These are phyloP conservation scores for Drosophila simulans DNA, from an alignment of 1,140 invertebrate species.

Conservation along the genomic window DNA sequence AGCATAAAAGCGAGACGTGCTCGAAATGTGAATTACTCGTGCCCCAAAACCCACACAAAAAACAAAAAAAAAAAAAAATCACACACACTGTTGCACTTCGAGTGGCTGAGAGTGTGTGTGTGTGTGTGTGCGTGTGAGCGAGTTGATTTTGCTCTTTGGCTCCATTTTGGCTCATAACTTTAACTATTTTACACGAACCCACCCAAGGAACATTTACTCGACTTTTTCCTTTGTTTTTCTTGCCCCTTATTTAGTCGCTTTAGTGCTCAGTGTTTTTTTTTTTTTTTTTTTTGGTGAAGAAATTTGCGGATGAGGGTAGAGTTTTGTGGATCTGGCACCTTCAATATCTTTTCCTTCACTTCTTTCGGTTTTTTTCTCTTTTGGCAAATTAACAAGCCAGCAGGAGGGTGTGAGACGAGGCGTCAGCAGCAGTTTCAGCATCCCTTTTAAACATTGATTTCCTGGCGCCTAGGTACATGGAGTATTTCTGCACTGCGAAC, in stretches of 20 bases:
- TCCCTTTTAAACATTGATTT: constrained; percentile 57
- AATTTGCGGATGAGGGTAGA: not conserved
- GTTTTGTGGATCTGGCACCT: constrained; percentile 19
- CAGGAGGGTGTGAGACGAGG: constrained; percentile 3
- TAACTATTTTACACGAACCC: constrained; percentile 74
- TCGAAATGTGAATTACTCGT: constrained; percentile 73
- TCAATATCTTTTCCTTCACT: constrained; percentile 12
- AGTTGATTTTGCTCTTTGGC: constrained; percentile 64
- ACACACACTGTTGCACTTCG: constrained; percentile 18
- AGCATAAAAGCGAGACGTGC: constrained; percentile 78
- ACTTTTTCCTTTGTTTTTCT: constrained; percentile 31
- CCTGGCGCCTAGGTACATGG: constrained; percentile 18
- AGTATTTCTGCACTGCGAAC: constrained; percentile 23
- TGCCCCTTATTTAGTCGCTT: constrained; percentile 64
- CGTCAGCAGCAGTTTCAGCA: constrained; percentile 29
- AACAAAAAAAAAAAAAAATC: not conserved
- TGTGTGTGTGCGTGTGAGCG: constrained; percentile 12
- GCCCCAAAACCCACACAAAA: constrained; percentile 4
- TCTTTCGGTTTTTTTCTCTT: not conserved
- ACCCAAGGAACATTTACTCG: constrained; percentile 60
- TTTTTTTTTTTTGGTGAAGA: constrained; percentile 4
- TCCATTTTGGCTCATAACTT: constrained; percentile 69
- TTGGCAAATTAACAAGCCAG: constrained; percentile 64
- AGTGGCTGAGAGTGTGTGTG: constrained; percentile 1
- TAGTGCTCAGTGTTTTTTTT: constrained; percentile 48